A percentile compares a stretch with the other conserved stretches of the same genome.
phyloP scores from a whole-genome alignment of 2,113 vertebrate genomes.

The Willisornis vidua region DNA sequence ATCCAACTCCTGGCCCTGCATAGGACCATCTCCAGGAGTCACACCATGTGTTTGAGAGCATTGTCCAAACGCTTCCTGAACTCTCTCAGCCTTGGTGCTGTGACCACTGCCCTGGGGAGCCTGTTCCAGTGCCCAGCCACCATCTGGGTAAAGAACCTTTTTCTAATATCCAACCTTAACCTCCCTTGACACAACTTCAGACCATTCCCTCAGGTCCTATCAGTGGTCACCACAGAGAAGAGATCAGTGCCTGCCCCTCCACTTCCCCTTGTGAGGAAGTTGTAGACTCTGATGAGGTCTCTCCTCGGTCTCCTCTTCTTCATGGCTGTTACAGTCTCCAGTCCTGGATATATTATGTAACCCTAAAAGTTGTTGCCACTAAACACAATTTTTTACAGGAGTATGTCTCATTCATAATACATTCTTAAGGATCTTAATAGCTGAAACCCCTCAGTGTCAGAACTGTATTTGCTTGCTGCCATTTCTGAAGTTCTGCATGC shows the following conservation, averaged over 20 bases:
- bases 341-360: background rate
- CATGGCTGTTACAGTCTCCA: background rate
- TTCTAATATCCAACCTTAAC: background rate
- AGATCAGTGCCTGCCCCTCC: background rate
- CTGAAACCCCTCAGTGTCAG: background rate
- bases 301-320: background rate
- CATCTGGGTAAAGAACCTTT: background rate
- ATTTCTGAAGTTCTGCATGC: background rate
- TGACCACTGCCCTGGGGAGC: background rate
- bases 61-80: background rate
- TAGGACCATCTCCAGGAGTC: background rate
- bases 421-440: background rate
- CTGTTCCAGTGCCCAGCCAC: background rate
- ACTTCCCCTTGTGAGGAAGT: background rate
- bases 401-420: background rate
- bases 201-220: background rate
- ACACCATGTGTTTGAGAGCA: rapidly evolving
- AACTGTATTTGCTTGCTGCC: background rate
- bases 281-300: background rate
- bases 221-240: background rate
- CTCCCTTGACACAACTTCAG: background rate
- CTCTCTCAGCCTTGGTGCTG: background rate
- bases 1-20: background rate
- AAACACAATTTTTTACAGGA: background rate
- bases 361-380: background rate